Evolutionary conservation across 2,888 invertebrate species (phyloP), one percentile per base, ranked within the genome.

Genomic region (Metallyticus violacea): DNA sequence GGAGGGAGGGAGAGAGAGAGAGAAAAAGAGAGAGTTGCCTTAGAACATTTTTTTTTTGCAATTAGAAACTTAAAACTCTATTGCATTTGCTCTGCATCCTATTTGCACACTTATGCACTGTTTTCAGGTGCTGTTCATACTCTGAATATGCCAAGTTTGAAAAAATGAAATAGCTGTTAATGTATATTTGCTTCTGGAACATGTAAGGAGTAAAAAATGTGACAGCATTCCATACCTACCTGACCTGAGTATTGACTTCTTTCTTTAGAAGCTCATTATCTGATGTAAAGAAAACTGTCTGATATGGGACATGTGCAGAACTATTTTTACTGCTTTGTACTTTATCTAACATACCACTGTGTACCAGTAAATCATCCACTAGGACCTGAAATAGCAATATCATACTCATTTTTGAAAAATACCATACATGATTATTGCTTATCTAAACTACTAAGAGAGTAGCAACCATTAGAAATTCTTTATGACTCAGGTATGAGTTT

Each of bases 351-450:
- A 94, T 94, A 28, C 97, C 97, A 90, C 96, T 97, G 91, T 95
- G 96, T 40, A 97, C 93, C 88, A 97, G 91, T 88, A 97, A 92
- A 91, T 97, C 97, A 90, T 97, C 97, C 88, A 97, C 95, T 88
- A 97, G 92, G 87, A 97, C 92, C 97, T 97, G 90, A 30, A 91
- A 91, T 86, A 82, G 81, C 80, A 28, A 62, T 29, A 25, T 26
- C 3, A 79, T 6, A 82, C 28, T 80, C 26, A 77, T 81, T 29
- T 25, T 40, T 76, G 40, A 6, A 81, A 79, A 79, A 0, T 2
- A 2, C 7, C 79, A 0, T 25, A 1, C 1, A 62, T 4, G 2
- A 6, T 15, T 0, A 15, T 40, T 3, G 15, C 40, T 9, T 40
- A 40, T 9, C 1, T 40, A 40, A 7, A 40, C 40, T 62, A 4